Evolutionary conservation across 2,113 vertebrate species (phyloP).

Genomic region (Arenaria interpres): DNA sequence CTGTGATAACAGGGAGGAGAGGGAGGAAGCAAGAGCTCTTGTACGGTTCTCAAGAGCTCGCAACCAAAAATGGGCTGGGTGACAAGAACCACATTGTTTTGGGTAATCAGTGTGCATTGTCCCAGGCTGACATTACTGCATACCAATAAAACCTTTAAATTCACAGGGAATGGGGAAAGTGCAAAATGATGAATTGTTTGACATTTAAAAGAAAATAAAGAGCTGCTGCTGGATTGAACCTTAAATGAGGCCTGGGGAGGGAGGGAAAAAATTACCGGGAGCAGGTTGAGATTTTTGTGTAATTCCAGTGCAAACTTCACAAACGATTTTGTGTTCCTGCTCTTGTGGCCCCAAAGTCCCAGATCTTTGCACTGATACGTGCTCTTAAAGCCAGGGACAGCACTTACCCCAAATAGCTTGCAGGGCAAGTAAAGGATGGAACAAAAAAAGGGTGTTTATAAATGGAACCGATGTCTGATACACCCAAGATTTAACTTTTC

Average conservation of each 20-base stretch:
- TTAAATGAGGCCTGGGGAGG: neutral
- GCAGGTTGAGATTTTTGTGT: neutral
- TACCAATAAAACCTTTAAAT: neutral
- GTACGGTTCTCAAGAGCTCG: neutral
- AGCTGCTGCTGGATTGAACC: neutral
- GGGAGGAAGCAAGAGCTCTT: neutral
- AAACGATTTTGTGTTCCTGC: neutral
- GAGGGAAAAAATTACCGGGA: neutral
- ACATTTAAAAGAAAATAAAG: neutral
- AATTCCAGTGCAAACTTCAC: neutral
- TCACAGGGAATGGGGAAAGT: neutral
- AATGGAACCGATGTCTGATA: neutral
- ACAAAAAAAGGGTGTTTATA: neutral
- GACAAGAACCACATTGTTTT: neutral
- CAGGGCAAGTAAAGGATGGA: neutral
- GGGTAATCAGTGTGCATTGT: neutral
- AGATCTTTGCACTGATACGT: neutral
- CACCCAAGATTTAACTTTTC: neutral
- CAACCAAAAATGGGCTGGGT: neutral
- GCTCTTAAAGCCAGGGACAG: neutral
- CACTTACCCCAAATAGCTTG: neutral
- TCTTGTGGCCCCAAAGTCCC: neutral
- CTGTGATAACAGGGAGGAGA: neutral
- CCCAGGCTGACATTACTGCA: neutral
- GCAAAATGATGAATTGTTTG: slow-evolving; percentile 23